These are phyloP conservation scores for Oscheius onirici DNA, from an alignment of 2,888 invertebrate species.

Conservation along the genomic window DNA sequence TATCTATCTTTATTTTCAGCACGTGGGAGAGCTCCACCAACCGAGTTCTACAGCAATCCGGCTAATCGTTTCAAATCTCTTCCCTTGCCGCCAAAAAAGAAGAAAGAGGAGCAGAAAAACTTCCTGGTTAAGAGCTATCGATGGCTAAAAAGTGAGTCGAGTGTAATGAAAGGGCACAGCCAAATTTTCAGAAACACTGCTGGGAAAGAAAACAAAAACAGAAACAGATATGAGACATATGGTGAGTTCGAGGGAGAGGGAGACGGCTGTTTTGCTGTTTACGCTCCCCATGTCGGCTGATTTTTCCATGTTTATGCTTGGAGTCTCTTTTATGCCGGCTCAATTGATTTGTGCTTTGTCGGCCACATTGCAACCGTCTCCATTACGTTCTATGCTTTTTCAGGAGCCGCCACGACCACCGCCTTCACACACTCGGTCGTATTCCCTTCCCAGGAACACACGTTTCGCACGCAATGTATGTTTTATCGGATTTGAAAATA, in stretches of 20 bases:
- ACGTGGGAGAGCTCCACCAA: not conserved
- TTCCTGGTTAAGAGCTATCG: conserved; percentile 1
- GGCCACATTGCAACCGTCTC: no score
- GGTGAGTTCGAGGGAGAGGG: not conserved
- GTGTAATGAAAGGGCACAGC: not conserved
- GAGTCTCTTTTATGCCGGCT: not conserved
- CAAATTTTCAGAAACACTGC: not conserved
- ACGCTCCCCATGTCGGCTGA: conserved; percentile 4
- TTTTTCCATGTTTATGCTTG: conserved; percentile 18
- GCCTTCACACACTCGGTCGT: not conserved
- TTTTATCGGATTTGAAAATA: not conserved
- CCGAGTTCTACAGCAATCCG: conserved; percentile 15
- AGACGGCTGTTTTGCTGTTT: conserved; percentile 6
- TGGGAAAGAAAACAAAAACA: not conserved
- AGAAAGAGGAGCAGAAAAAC: conserved; percentile 10
- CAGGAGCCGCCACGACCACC: conserved; percentile 10
- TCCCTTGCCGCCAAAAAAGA: conserved; percentile 10
- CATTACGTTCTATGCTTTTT: not conserved
- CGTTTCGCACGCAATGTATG: conserved; percentile 11
- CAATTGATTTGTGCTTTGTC: conserved; percentile 3
- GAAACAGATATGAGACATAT: not conserved
- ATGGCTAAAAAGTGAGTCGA: conserved; percentile 17
- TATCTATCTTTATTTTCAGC: conserved; percentile 1
- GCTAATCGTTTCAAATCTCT: conserved; percentile 20
- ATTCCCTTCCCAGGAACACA: conserved; percentile 21